Evolutionary conservation across 1,140 invertebrate genomes (phyloP), one percentile per base, ranked within the genome.

Genomic region (Grapholita molesta): DNA sequence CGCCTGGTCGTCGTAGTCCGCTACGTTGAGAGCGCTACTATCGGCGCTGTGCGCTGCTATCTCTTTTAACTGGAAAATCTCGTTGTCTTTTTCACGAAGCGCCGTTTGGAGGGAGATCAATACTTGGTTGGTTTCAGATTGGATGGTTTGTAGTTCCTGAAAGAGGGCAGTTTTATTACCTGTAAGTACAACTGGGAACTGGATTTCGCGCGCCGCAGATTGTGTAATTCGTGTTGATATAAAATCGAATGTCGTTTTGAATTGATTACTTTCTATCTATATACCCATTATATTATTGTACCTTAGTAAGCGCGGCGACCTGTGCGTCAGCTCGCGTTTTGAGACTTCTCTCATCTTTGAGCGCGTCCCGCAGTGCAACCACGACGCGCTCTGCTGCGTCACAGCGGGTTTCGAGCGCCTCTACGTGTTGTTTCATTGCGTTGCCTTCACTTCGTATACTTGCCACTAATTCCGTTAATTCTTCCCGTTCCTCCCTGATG

Each of bases 401-500:
- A 25, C 80, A 66, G 2, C 78, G 71, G 0, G 71, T 11, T 38
- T 85, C 82, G 28, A 90, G 53, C 32, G 84, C 78, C 0, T 71
- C 52, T 12, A 86, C 69, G 7, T 74, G 71, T 0, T 65, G 68
- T 24, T 75, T 83, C 70, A 83, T 76, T 0, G 80, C 80, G 2
- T 68, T 68, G 15, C 74, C 78, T 38, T 89, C 89, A 3, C 72
- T 71, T 8, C 79, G 77, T 0, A 83, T 71, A 1, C 35, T 61
- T 0, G 71, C 38, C 57, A 88, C 67, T 0, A 69, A 68, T 23
- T 83, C 73, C 0, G 81, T 77, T 12, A 91, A 48, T 9, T 78
- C 73, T 28, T 89, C 84, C 8, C 86, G 83, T 65, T 91, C 87
- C 66, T 85, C 75, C 57, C 88, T 90, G 53, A 48, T 1, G 18